Base-by-base conservation (phyloP, 2,113 vertebrate species). In the Asarcornis scutulata region DNA sequence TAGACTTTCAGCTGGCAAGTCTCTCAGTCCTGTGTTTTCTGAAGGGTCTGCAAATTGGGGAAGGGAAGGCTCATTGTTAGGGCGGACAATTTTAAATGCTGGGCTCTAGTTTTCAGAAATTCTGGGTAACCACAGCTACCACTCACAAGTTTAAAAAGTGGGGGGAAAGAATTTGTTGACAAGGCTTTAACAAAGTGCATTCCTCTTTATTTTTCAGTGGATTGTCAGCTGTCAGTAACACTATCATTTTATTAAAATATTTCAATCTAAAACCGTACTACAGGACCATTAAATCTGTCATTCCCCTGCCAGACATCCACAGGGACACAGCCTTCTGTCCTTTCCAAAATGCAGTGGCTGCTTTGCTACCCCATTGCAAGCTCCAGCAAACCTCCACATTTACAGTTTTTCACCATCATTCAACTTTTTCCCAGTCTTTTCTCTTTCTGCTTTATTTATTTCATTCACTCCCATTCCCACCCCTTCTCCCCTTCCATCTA, bases 381-480 rank as follows among this genome's bases (percentile, higher is more conserved):
- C 2, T 66, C 67, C 46, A 36, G 15, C 11, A 69, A 48, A 23
- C 25, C 48, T 31, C 12, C 17, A 31, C 11, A 62, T 15, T 50
- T 58, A 23, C 52, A 59, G 3, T 32, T 75, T 75, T 73, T 60
- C 27, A n/a, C 50, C 42, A 26, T 34, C 55, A 53, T 20, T 38
- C 34, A 85, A 26, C 7, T 32, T 86, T 46, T 44, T 36, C 23
- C 32, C 31, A 48, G 22, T 25, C 38, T 71, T 66, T 32, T n/a
- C 7, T 60, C 15, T 46, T 52, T 59, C 23, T 50, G 26, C 26
- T 68, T 9, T n/a, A 38, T 36, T 48, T 6, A 14, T 67, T 56
- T 62, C 0, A 0, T 36, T 34, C 23, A 31, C 7, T 81, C 15
- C 16, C 5, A 7, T 34, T 20, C 76, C 42, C 31, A 55, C 11